A percentile compares a stretch with the other conserved stretches of the same genome.
Conservation (phyloP, 2,113 vertebrate species). For the Fregata magnificens region DNA sequence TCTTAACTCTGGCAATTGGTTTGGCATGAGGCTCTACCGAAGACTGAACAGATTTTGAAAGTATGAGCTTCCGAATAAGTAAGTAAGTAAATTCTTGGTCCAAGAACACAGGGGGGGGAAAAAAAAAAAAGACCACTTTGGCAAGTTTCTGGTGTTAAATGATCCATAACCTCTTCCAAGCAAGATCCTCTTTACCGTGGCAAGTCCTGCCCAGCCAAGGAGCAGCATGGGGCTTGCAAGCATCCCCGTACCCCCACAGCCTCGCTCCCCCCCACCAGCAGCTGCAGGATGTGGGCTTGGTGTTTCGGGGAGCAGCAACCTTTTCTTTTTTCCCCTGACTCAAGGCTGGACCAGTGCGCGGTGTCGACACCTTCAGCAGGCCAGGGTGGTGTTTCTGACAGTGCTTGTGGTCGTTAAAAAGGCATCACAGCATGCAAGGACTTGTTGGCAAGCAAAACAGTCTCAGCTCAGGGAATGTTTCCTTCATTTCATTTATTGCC, state of each 20-base stretch:
- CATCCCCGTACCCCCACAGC: background rate
- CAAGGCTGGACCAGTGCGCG: background rate
- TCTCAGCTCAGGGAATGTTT: background rate
- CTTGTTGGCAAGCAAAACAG: background rate
- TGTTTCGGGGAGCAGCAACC: background rate
- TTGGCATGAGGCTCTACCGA: background rate
- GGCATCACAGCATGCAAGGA: background rate
- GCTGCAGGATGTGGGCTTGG: background rate
- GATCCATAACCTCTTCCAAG: background rate
- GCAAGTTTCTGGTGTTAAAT: background rate
- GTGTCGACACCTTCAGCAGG: background rate
- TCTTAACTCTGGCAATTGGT: background rate
- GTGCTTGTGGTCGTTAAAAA: background rate
- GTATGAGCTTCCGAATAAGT: background rate
- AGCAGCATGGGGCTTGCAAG: background rate
- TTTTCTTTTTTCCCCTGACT: background rate
- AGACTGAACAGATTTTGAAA: background rate
- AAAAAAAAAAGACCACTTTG: background rate
- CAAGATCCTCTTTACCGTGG: background rate
- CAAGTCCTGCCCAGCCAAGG: background rate
- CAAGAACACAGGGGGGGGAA: background rate
- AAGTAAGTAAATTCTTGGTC: background rate
- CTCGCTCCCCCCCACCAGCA: accelerated
- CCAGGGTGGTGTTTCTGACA: background rate
- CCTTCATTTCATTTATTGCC: background rate